Base-by-base conservation (phyloP, 2,113 vertebrate species). In the Chitala chitala region DNA sequence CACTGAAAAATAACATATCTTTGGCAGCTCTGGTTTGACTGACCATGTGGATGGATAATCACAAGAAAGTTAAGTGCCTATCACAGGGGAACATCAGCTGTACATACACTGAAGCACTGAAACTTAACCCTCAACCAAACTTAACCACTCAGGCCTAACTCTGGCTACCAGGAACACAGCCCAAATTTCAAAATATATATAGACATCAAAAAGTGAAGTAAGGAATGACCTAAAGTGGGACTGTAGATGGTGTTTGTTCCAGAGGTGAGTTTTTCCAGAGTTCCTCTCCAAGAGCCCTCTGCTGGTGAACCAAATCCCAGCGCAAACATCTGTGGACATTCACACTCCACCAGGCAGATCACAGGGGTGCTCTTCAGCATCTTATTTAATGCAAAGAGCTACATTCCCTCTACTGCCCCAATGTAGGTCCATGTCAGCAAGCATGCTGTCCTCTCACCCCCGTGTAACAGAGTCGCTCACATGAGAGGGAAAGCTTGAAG, bases 401-500 rank as follows among this genome's bases (percentile, higher is more conserved):
- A 75, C 36, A 65, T 54, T 50, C 54, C n/a, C n/a, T n/a, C n/a
- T n/a, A n/a, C n/a, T n/a, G n/a, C n/a, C n/a, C n/a, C n/a, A n/a
- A n/a, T n/a, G n/a, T n/a, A n/a, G n/a, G n/a, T n/a, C n/a, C n/a
- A n/a, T n/a, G n/a, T n/a, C n/a, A n/a, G n/a, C n/a, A n/a, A n/a
- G n/a, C n/a, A n/a, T n/a, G n/a, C n/a, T n/a, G n/a, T n/a, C n/a
- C n/a, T n/a, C n/a, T n/a, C n/a, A n/a, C n/a, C n/a, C 15, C 5
- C 36, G 12, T 1, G 33, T 42, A 38, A 66, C n/a, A 66, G 22
- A 0, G 24, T n/a, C 22, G 33, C 6, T 46, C 22, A 48, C 13
- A 68, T 10, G 69, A 69, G 24, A 81, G 75, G 78, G 75, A 63
- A 86, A 85, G 86, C 86, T 83, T 42, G 46, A 29, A 42, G 64